Percentiles rank a stretch among this genome's conserved stretches.
phyloP scores from a whole-genome alignment of 2,797 vertebrate species.

The Siniperca undulata region DNA sequence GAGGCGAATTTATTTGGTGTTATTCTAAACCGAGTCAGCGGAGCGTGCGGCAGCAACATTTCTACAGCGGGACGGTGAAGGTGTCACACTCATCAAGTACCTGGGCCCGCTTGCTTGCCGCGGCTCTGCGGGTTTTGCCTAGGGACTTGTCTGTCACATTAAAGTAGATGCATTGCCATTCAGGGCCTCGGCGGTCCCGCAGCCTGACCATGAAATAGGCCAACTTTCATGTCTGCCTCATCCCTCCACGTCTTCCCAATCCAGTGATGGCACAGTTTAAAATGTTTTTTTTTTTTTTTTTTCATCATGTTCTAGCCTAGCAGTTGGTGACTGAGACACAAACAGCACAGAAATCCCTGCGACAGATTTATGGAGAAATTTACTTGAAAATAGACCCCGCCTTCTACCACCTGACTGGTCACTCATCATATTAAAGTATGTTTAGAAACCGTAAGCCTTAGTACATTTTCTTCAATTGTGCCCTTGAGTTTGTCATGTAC shows the following conservation, averaged over 20 bases:
- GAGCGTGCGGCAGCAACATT: slow-evolving; percentile 86
- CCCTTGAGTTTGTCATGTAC: not conserved
- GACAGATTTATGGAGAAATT: slow-evolving; percentile 73
- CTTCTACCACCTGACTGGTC: not conserved
- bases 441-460: not conserved
- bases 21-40: slow-evolving; percentile 85
- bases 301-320: slow-evolving; percentile 56
- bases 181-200: slow-evolving; percentile 84
- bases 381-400: slow-evolving; percentile 17
- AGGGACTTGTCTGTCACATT: slow-evolving; percentile 90
- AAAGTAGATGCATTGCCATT: slow-evolving; percentile 89
- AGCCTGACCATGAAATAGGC: slow-evolving; percentile 90
- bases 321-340: slow-evolving; percentile 82
- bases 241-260: slow-evolving; percentile 80
- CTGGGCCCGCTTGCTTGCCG: slow-evolving; percentile 85
- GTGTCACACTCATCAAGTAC: slow-evolving; percentile 90
- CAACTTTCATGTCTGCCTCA: slow-evolving; percentile 88
- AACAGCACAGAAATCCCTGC: slow-evolving; percentile 65
- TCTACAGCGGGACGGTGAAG: slow-evolving; percentile 83
- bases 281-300: slow-evolving; percentile 48
- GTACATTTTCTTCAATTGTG: not conserved
- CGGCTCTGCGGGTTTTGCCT: slow-evolving; percentile 84
- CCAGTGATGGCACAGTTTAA: slow-evolving; percentile 83
- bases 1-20: slow-evolving; percentile 87
- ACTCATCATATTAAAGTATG: slow-evolving; percentile 8